phyloP scores from a whole-genome alignment of 1,140 invertebrate genomes.

The Drosophila mayri region DNA sequence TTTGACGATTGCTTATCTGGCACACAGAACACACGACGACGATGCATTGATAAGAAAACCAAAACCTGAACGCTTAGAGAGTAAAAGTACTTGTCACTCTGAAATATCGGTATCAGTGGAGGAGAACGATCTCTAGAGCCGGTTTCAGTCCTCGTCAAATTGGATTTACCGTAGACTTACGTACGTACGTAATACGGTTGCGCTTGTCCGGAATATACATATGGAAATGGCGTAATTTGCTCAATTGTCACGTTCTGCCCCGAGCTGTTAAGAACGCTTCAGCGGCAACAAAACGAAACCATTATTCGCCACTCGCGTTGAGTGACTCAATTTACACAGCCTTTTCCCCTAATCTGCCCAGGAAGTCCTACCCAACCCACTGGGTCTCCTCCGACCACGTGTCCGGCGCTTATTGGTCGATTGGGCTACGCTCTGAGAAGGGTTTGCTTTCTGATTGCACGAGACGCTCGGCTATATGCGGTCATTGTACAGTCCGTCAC shows the following conservation, averaged over 20 bases:
- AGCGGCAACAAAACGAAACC: constrained; percentile 15
- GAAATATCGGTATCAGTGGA: background rate
- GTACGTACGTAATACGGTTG: constrained; percentile 26
- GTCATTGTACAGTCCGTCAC: constrained; percentile 20
- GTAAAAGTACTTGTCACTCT: constrained; percentile 10
- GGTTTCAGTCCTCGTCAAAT: background rate
- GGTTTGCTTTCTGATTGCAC: constrained; percentile 19
- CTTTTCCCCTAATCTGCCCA: constrained; percentile 6
- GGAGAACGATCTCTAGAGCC: background rate
- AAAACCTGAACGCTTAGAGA: background rate
- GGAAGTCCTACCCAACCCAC: constrained; percentile 24
- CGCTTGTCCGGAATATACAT: constrained; percentile 14
- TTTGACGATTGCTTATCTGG: constrained; percentile 33
- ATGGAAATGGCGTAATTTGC: constrained; percentile 44
- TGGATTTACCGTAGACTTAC: background rate
- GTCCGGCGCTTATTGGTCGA: constrained; percentile 30
- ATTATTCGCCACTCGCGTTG: constrained; percentile 32
- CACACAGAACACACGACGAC: background rate
- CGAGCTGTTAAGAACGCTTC: constrained; percentile 37
- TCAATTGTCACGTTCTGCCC: constrained; percentile 49
- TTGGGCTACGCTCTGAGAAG: constrained; percentile 8
- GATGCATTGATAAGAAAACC: constrained; percentile 25
- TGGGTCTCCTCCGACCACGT: constrained; percentile 15
- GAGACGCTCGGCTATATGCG: constrained; percentile 5
- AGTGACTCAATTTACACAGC: constrained; percentile 43